A percentile compares a stretch with the other conserved stretches of the same genome.
Evolutionary conservation across 2,113 vertebrate species (phyloP).

Genomic region (Tricholaema leucomelas): DNA sequence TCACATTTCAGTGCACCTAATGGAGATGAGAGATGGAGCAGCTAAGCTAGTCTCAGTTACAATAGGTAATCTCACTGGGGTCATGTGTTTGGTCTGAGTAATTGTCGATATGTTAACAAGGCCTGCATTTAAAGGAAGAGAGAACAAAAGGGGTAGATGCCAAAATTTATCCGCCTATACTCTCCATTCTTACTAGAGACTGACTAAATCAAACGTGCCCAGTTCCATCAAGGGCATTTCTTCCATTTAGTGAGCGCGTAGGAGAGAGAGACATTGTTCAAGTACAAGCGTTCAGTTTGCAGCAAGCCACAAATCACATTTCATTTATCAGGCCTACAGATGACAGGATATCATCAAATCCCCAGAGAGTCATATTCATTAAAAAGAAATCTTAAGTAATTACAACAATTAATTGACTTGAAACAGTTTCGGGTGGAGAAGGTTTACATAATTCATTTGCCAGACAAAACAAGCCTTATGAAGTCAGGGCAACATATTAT

Average conservation of each 20-base stretch:
- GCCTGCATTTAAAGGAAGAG: conserved; percentile 4
- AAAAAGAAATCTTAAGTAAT: conserved; percentile 93
- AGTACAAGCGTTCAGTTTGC: conserved; percentile 77
- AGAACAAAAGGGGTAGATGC: neutral
- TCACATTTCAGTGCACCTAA: conserved; percentile 27
- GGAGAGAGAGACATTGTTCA: conserved; percentile 71
- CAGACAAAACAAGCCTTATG: conserved; percentile 83
- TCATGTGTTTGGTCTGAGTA: conserved; percentile 4
- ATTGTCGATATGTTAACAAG: neutral
- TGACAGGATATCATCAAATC: conserved; percentile 87
- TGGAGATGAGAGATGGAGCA: conserved; percentile 20
- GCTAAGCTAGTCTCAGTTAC: neutral
- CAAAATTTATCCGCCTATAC: neutral
- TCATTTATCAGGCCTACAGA: conserved; percentile 85
- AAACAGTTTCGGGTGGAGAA: conserved; percentile 85
- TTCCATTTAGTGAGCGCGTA: conserved; percentile 66
- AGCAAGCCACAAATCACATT: conserved; percentile 85
- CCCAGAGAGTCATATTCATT: conserved; percentile 87
- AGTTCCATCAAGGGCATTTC: conserved; percentile 76
- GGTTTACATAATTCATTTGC: conserved; percentile 92
- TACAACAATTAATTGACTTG: conserved; percentile 92
- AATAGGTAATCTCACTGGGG: neutral
- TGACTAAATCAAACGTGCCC: conserved; percentile 28
- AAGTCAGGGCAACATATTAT: conserved; percentile 60
- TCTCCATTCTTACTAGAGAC: conserved; percentile 15